phyloP scores from a whole-genome alignment of 2,888 invertebrate genomes.

The Limnephilus rhombicus region DNA sequence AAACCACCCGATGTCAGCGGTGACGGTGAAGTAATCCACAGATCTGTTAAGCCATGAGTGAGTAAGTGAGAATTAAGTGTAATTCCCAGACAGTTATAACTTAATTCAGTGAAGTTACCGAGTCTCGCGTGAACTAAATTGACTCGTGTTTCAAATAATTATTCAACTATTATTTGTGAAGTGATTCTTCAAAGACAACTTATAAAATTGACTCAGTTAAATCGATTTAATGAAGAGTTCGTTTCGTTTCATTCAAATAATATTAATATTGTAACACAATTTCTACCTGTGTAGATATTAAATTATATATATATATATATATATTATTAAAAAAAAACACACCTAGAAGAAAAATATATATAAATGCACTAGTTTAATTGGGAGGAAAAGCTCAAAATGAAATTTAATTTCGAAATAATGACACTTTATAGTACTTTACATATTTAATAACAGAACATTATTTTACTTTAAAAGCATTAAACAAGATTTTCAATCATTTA shows the following conservation, averaged over 20 bases:
- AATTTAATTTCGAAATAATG: conserved; percentile 30
- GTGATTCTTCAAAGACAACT: conserved; percentile 59
- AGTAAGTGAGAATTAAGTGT: conserved; percentile 5
- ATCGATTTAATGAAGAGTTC: conserved; percentile 48
- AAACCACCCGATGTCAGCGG: conserved; percentile 38
- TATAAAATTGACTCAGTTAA: conserved; percentile 64
- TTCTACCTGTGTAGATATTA: conserved; percentile 64
- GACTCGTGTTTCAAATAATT: background rate
- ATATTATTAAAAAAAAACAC: conserved; percentile 52
- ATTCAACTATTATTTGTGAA: conserved; percentile 45
- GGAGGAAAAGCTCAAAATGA: conserved; percentile 59
- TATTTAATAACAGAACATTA: background rate
- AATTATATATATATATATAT: conserved; percentile 48
- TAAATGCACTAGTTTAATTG: conserved; percentile 61
- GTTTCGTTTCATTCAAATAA: conserved; percentile 22
- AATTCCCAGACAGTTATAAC: conserved; percentile 18
- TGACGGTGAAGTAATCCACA: conserved; percentile 50
- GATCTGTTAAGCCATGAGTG: conserved; percentile 50
- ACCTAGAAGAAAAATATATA: conserved; percentile 61
- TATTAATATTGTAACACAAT: conserved; percentile 51
- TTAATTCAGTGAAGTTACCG: conserved; percentile 22
- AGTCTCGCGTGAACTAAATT: conserved; percentile 20
- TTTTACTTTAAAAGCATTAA: background rate
- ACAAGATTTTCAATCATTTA: background rate
- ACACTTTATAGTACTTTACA: conserved; percentile 14